These are phyloP conservation scores for Semotilus atromaculatus DNA, from an alignment of 2,797 vertebrate genomes.

Conservation along the genomic window DNA sequence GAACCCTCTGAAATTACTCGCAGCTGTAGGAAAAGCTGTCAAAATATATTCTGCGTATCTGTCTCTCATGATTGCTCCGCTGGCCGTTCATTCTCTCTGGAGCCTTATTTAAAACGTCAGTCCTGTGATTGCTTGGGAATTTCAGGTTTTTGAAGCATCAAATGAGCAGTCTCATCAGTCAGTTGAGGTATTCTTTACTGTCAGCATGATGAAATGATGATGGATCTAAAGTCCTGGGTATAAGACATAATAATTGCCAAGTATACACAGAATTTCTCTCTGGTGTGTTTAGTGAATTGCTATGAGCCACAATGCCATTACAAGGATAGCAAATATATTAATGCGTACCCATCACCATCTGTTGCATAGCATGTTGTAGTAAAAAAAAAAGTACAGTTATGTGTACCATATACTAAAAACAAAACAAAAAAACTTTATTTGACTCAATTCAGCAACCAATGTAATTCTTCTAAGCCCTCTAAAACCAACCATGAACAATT, in stretches of 20 bases:
- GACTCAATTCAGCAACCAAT: too few species aligned
- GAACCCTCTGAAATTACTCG: constrained; percentile 53
- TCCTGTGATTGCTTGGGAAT: constrained; percentile 16
- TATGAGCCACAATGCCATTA: not conserved
- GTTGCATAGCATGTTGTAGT: not conserved
- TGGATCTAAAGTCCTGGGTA: not conserved
- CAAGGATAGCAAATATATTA: not conserved
- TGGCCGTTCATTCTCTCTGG: constrained; percentile 32
- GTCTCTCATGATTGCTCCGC: constrained; percentile 8
- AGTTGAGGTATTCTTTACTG: constrained; percentile 8
- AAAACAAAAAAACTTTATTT: too few species aligned
- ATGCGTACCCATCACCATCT: not conserved
- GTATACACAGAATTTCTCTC: not conserved
- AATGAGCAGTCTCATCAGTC: constrained; percentile 3
- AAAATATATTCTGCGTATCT: constrained; percentile 53
- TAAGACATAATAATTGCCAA: not conserved
- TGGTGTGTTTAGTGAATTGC: not conserved
- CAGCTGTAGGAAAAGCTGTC: constrained; percentile 32
- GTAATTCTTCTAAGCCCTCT: too few species aligned
- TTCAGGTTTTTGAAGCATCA: constrained; percentile 29
- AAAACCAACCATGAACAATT: too few species aligned
- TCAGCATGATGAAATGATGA: not conserved
- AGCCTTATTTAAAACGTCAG: constrained; percentile 40
- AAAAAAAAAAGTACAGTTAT: too few species aligned
- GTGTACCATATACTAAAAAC: not conserved